Conservation (phyloP, 2,797 vertebrate genomes). For the Poeciliopsis paucimaculata region DNA sequence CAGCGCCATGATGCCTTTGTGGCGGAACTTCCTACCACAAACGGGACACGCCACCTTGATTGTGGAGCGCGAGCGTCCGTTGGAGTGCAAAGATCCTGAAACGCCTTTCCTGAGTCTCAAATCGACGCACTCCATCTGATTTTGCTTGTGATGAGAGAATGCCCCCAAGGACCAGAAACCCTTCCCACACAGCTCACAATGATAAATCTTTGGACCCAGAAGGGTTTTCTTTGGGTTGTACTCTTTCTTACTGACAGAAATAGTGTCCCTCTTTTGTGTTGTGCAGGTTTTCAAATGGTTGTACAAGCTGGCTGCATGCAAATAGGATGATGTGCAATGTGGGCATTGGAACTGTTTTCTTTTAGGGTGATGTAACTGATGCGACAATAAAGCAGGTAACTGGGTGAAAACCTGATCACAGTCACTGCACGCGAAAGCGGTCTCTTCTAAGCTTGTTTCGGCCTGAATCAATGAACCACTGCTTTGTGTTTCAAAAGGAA, state of each 20-base stretch:
- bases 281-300: slow-evolving; percentile 76
- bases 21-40: slow-evolving; percentile 78
- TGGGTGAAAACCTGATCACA: slow-evolving; percentile 77
- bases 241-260: slow-evolving; percentile 55
- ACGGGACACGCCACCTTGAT: slow-evolving; percentile 74
- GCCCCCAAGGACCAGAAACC: slow-evolving; percentile 86
- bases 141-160: slow-evolving; percentile 82
- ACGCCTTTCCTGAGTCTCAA: slow-evolving; percentile 61
- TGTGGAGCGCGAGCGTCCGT: slow-evolving; percentile 55
- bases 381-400: slow-evolving; percentile 77
- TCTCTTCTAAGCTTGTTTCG: slow-evolving; percentile 62
- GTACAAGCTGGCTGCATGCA: slow-evolving; percentile 67
- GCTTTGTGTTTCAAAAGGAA: slow-evolving; percentile 56
- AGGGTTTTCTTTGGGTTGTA: slow-evolving; percentile 86
- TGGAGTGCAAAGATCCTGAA: slow-evolving; percentile 41
- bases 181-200: slow-evolving; percentile 83
- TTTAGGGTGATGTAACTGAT: slow-evolving; percentile 76
- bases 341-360: slow-evolving; percentile 75
- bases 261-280: slow-evolving; percentile 42
- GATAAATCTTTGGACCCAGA: slow-evolving; percentile 82
- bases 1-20: slow-evolving; percentile 75
- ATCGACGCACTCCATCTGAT: slow-evolving; percentile 72
- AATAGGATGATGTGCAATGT: slow-evolving; percentile 73
- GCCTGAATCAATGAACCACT: slow-evolving; percentile 50
- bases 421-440: slow-evolving; percentile 65